phyloP scores from a whole-genome alignment of 1,140 invertebrate genomes.

The Drosophila lacteicornis region DNA sequence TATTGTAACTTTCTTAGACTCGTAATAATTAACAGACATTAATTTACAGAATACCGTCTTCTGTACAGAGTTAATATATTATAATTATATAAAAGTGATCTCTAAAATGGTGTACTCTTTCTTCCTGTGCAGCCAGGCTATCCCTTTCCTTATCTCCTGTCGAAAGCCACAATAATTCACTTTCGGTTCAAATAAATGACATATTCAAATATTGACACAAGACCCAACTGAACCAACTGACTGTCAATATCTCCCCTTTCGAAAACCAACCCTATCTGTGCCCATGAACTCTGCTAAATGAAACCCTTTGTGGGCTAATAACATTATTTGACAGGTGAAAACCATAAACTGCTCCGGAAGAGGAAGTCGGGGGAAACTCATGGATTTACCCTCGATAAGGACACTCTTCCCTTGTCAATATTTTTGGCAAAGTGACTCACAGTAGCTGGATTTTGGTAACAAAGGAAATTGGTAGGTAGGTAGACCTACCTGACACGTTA shows the following conservation, averaged over 20 bases:
- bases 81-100: background rate
- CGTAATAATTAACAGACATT: too few relatives aligned
- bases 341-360: slow-evolving; percentile 58
- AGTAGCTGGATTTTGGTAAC: slow-evolving; percentile 16
- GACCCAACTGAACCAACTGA: slow-evolving; percentile 42
- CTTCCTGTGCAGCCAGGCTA: background rate
- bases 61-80: too few relatives aligned
- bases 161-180: slow-evolving; percentile 46
- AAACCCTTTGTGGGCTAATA: slow-evolving; percentile 65
- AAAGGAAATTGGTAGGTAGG: slow-evolving; percentile 29
- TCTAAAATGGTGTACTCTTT: background rate
- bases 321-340: slow-evolving; percentile 67
- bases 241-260: slow-evolving; percentile 35
- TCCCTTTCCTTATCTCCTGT: slow-evolving; percentile 31
- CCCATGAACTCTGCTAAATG: slow-evolving; percentile 28
- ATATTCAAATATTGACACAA: slow-evolving; percentile 57
- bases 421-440: slow-evolving; percentile 48
- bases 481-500: slow-evolving; percentile 44
- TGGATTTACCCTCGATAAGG: slow-evolving; percentile 52
- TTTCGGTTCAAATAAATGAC: slow-evolving; percentile 36
- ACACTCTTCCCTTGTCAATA: slow-evolving; percentile 33
- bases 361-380: slow-evolving; percentile 17
- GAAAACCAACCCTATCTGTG: slow-evolving; percentile 19
- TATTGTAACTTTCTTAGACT: too few relatives aligned
- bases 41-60: too few relatives aligned